Evolutionary conservation across 2,113 vertebrate genomes (phyloP).

Genomic region (Ochotona princeps): DNA sequence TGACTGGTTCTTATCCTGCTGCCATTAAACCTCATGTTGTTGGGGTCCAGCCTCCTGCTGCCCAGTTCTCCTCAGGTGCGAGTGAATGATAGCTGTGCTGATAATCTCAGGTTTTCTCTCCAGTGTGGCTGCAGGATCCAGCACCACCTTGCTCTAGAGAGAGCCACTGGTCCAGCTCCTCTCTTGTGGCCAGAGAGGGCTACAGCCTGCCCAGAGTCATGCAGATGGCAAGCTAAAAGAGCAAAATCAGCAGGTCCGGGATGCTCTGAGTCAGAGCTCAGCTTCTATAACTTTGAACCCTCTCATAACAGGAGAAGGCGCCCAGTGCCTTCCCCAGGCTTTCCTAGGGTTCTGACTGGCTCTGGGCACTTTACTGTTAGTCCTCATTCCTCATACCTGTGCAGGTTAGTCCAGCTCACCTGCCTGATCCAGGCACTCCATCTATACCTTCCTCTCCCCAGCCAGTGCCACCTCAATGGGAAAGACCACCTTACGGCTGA

Average conservation of each 20-base stretch:
- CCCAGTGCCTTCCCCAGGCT: not conserved
- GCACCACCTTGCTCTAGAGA: not conserved
- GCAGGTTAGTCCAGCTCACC: not conserved
- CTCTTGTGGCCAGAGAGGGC: not conserved
- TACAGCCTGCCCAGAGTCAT: not conserved
- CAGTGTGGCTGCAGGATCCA: not conserved
- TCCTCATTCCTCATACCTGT: not conserved
- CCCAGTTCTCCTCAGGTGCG: not conserved
- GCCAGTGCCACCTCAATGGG: not conserved
- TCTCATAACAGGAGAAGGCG: not conserved
- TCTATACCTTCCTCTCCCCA: not conserved
- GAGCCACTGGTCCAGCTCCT: not conserved
- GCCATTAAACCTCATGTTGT: not conserved
- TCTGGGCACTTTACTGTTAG: not conserved
- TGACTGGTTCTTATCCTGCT: not conserved
- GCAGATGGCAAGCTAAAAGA: not conserved
- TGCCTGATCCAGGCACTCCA: not conserved
- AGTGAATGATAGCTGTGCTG: not conserved
- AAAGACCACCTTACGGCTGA: not conserved
- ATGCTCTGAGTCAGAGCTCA: not conserved
- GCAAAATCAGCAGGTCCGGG: not conserved
- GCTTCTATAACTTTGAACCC: not conserved
- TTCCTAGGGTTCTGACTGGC: not conserved
- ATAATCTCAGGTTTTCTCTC: not conserved
- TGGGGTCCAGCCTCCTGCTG: not conserved